Percentiles rank a stretch among this genome's conserved stretches.
Evolutionary conservation across 1,140 invertebrate genomes (phyloP).

Genomic region (Scylla paramamosain): DNA sequence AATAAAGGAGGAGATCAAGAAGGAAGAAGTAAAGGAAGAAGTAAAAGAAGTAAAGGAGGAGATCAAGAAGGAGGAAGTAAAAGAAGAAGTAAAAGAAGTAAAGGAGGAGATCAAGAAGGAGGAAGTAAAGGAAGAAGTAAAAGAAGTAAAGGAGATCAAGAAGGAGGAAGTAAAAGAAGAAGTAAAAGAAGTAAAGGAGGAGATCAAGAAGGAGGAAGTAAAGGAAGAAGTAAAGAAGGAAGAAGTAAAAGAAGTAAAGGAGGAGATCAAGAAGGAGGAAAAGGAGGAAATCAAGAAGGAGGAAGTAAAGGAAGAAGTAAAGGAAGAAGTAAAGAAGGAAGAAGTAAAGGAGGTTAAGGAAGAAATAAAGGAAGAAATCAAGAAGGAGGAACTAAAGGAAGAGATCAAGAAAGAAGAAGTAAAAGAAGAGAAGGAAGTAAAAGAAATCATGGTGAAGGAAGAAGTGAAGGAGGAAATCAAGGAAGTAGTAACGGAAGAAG

Average conservation of each 20-base stretch:
- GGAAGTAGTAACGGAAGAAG: neutral
- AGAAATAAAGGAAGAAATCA: neutral
- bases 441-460: neutral
- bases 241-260: neutral
- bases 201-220: neutral
- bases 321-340: neutral
- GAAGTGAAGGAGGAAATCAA: neutral
- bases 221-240: conserved; percentile 1
- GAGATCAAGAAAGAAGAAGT: neutral
- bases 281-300: neutral
- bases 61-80: neutral
- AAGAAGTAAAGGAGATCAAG: neutral
- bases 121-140: conserved; percentile 4
- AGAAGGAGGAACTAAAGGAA: neutral
- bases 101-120: conserved; percentile 34
- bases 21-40: neutral
- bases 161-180: neutral
- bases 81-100: neutral
- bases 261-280: too few relatives aligned
- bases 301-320: conserved; percentile 40
- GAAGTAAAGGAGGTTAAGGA: neutral
- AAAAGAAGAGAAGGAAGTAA: neutral
- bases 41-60: conserved; percentile 21
- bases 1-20: neutral
- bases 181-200: neutral